Evolutionary conservation across 2,113 vertebrate genomes (phyloP).

Genomic region (Podiceps cristatus): DNA sequence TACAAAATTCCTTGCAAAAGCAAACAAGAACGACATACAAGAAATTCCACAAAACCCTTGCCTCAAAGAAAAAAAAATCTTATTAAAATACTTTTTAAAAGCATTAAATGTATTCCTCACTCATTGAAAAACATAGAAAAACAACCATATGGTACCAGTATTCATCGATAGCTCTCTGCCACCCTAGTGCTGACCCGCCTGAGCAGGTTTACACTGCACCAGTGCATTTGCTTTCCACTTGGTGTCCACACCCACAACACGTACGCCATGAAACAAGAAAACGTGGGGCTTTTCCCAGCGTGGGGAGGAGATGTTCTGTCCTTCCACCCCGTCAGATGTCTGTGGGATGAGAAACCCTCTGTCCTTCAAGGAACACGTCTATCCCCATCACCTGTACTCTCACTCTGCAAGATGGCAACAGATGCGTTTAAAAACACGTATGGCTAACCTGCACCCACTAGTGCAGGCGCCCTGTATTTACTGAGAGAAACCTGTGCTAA

Average conservation of each 20-base stretch:
- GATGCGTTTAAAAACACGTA: rapidly evolving
- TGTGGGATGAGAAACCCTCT: background rate
- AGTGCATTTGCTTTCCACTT: background rate
- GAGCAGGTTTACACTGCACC: background rate
- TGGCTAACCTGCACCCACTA: background rate
- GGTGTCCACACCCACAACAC: background rate
- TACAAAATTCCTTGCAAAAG: background rate
- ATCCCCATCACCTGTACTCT: background rate
- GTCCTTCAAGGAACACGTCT: background rate
- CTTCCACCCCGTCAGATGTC: background rate
- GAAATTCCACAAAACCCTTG: background rate
- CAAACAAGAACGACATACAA: background rate
- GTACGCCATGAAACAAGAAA: background rate
- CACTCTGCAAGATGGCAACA: background rate
- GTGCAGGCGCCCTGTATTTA: background rate
- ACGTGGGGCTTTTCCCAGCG: background rate
- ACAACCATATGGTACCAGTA: rapidly evolving
- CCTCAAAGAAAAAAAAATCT: background rate
- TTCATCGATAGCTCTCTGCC: background rate
- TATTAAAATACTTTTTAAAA: background rate
- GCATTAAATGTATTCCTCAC: background rate
- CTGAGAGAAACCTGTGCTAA: background rate
- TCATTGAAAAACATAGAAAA: background rate
- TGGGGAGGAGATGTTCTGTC: background rate
- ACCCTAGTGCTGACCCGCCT: background rate